Evolutionary conservation across 2,797 vertebrate genomes (phyloP).

Genomic region (Hylomyscus alleni): DNA sequence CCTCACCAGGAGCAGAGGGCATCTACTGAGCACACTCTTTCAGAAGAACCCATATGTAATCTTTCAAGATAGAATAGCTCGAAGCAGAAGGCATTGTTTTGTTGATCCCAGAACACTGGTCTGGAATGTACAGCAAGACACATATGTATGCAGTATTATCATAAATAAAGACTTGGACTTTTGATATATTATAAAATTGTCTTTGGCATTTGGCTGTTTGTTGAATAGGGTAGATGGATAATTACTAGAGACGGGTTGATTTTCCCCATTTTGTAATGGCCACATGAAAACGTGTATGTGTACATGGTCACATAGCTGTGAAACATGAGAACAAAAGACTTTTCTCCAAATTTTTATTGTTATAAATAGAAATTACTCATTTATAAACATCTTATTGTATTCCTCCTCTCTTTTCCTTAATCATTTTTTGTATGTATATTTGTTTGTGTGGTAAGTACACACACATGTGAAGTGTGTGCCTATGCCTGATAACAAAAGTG

Average conservation of each 20-base stretch:
- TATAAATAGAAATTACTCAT: neutral
- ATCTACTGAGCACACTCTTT: slow-evolving; percentile 55
- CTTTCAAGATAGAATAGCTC: slow-evolving; percentile 43
- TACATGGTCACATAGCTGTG: neutral
- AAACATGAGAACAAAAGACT: neutral
- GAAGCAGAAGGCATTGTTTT: neutral
- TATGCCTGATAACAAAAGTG: neutral
- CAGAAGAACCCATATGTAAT: slow-evolving; percentile 7
- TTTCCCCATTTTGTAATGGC: neutral
- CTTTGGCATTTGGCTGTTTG: neutral
- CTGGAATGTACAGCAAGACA: slow-evolving; percentile 2
- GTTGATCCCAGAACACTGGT: slow-evolving; percentile 46
- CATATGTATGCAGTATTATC: neutral
- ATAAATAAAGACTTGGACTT: neutral
- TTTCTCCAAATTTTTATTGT: neutral
- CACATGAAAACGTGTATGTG: neutral
- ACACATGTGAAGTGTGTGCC: neutral
- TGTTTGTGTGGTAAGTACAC: neutral
- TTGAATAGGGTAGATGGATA: slow-evolving; percentile 25
- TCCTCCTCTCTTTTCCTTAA: neutral
- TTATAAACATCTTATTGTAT: neutral
- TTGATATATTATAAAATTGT: neutral
- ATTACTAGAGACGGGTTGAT: slow-evolving; percentile 8
- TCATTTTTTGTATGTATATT: neutral
- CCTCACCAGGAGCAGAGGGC: slow-evolving; percentile 36